Percentiles rank a stretch among this genome's conserved stretches.
Conservation (phyloP, 1,140 invertebrate genomes). For the Uloborus diversus region DNA sequence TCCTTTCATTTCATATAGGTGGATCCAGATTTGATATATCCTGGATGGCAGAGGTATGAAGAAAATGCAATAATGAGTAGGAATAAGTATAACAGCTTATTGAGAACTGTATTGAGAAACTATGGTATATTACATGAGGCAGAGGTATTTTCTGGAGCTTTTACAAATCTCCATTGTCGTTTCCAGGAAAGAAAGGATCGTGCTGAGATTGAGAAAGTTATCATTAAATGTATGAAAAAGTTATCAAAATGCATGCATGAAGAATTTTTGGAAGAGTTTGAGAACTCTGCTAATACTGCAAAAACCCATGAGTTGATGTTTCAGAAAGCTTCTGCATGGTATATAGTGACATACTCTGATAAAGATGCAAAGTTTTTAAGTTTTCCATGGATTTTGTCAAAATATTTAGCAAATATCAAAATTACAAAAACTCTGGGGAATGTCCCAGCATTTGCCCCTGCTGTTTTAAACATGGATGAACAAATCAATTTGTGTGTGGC, state of each 20-base stretch:
- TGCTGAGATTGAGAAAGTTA: conserved; percentile 37
- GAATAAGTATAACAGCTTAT: conserved; percentile 25
- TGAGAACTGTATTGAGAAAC: conserved; percentile 23
- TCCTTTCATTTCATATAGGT: not conserved
- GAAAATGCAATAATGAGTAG: conserved; percentile 28
- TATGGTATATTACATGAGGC: conserved; percentile 47
- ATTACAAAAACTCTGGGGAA: not conserved
- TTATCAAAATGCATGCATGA: conserved; percentile 10
- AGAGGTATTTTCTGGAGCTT: conserved; percentile 40
- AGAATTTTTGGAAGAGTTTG: conserved; percentile 44
- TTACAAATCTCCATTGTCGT: conserved; percentile 33
- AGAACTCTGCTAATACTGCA: not conserved
- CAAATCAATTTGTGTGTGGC: not conserved
- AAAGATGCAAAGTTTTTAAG: conserved; percentile 15
- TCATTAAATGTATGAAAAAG: conserved; percentile 11
- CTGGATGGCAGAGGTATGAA: conserved; percentile 57
- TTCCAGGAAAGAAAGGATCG: conserved; percentile 31
- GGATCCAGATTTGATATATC: conserved; percentile 43
- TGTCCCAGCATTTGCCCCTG: not conserved
- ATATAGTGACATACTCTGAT: conserved; percentile 31
- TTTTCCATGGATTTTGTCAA: conserved; percentile 50
- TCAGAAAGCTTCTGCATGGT: conserved; percentile 52
- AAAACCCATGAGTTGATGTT: not conserved
- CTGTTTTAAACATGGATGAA: conserved; percentile 20
- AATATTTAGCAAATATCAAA: conserved; percentile 36